Base-by-base conservation (phyloP, 2,888 invertebrate species). In the Apamea sordens region DNA sequence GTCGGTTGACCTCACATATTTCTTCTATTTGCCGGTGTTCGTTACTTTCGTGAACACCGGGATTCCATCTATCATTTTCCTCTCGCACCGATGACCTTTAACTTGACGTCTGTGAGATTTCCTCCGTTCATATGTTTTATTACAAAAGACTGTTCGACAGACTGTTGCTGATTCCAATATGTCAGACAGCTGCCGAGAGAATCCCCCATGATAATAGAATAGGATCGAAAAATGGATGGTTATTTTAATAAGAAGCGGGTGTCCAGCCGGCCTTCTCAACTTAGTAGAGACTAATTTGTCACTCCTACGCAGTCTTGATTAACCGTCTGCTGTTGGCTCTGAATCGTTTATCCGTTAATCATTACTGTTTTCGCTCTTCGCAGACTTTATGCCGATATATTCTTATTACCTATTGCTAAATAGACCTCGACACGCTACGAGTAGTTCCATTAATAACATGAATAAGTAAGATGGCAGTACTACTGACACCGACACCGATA, bases 51-150 rank as follows among this genome's bases (percentile, higher is more conserved):
- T 93, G 93, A 92, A 91, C 92, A 92, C 92, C 91, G 91, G 88
- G 92, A 90, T 90, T 91, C 92, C 94, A 95, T 95, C 94, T 93
- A 95, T 95, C 95, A 96, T 95, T 93, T 94, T 93, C 90, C 89
- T 90, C 88, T 88, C 90, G 89, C 92, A 90, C 91, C 92, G 90
- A 92, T 93, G 93, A 92, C 93, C 93, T 94, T 93, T 93, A 91
- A 91, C 90, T 91, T 91, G 92, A 93, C 91, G 90, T 87, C 80
- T 86, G 79, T 87, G 86, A 90, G 91, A 92, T 93, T 91, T 92
- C 88, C 88, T 90, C 81, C 79, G 87, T 91, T 89, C 85, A 88
- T 89, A 89, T 88, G 86, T 89, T 88, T 89, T 87, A 79, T 86
- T 83, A 83, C 79, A 80, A 77, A 83, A 82, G 61, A 64, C 80